Conservation (phyloP, 2,888 invertebrate genomes). For the Sminthurinus aureus region DNA sequence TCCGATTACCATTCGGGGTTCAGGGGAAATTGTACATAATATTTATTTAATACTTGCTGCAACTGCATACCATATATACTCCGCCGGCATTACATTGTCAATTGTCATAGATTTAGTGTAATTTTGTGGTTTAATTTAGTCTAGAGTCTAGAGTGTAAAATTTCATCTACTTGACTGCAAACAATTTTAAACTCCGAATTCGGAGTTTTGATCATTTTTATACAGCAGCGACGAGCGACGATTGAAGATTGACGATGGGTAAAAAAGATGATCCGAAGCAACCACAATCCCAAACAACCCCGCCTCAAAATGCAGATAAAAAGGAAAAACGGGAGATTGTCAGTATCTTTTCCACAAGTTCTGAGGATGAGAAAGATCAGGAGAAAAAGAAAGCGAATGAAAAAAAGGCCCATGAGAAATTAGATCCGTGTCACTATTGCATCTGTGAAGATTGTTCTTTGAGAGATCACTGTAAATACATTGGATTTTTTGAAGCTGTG, state of each 20-base stretch:
- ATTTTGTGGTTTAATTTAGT: no score
- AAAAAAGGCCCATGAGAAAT: background rate
- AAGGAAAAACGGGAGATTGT: background rate
- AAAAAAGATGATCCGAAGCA: background rate
- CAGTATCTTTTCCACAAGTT: background rate
- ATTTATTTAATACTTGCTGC: no score
- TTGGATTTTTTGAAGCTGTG: background rate
- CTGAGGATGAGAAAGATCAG: background rate
- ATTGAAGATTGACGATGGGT: background rate
- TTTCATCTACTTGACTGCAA: no score
- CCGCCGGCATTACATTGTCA: no score
- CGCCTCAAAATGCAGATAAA: background rate
- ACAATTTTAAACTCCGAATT: no score
- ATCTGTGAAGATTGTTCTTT: background rate
- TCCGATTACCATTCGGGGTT: no score
- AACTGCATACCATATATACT: no score
- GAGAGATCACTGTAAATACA: background rate
- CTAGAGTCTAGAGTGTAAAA: no score
- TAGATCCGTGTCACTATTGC: background rate
- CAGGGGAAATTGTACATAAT: no score
- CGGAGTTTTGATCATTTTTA: no score
- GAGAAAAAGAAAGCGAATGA: background rate
- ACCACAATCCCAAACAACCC: background rate
- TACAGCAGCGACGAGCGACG: no score
- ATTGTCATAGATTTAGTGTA: no score